A percentile compares a stretch with the other conserved stretches of the same genome.
These are phyloP conservation scores for Theretra japonica DNA, from an alignment of 2,888 invertebrate genomes.

Conservation along the genomic window DNA sequence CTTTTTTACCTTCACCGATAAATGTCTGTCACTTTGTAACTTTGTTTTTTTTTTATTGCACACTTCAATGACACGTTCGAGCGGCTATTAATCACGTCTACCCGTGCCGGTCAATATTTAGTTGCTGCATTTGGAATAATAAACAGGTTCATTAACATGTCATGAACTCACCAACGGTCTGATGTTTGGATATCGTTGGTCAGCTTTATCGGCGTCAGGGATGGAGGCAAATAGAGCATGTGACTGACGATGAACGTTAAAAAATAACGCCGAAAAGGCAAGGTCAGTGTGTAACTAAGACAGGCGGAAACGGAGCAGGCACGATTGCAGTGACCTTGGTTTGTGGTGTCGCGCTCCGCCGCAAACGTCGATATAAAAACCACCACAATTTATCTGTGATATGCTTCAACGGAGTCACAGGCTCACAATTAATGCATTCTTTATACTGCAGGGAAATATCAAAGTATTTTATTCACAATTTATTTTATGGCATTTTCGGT, in stretches of 20 bases:
- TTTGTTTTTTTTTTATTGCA: constrained; percentile 46
- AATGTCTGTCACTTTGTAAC: constrained; percentile 49
- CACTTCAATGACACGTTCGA: constrained; percentile 37
- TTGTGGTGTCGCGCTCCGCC: constrained; percentile 67
- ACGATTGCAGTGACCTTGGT: constrained; percentile 67
- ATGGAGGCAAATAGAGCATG: constrained; percentile 40
- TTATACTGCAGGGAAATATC: constrained; percentile 17
- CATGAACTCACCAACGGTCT: constrained; percentile 27
- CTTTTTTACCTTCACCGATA: constrained; percentile 56
- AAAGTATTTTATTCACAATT: constrained; percentile 12
- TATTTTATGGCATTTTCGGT: constrained; percentile 9
- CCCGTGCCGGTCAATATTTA: constrained; percentile 6
- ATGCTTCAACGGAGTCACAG: constrained; percentile 57
- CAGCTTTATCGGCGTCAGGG: constrained; percentile 42
- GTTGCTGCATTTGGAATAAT: constrained; percentile 20
- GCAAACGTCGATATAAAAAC: constrained; percentile 66
- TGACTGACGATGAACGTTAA: constrained; percentile 50
- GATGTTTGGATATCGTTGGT: constrained; percentile 44
- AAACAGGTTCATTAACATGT: constrained; percentile 27
- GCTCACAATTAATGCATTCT: constrained; percentile 32
- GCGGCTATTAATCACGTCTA: constrained; percentile 19
- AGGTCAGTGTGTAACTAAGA: constrained; percentile 62
- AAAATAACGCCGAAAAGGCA: constrained; percentile 63
- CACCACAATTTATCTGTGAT: constrained; percentile 60
- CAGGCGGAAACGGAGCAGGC: constrained; percentile 62